phyloP scores from a whole-genome alignment of 2,888 invertebrate genomes.

The Platerodrilus igneus region DNA sequence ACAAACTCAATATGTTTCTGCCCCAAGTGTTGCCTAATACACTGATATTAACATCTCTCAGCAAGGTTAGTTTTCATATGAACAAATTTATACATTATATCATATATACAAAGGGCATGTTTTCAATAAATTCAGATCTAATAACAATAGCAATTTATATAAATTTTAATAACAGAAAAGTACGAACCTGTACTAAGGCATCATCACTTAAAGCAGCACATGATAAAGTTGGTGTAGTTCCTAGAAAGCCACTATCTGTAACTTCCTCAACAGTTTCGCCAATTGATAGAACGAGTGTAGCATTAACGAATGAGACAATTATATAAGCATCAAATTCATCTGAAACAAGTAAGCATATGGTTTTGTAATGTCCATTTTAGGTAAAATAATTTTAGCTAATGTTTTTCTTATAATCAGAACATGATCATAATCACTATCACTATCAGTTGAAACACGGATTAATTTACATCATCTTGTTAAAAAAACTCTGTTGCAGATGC shows the following conservation, averaged over 20 bases:
- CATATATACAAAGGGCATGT: too few relatives aligned
- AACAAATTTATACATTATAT: too few relatives aligned
- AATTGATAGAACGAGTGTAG: constrained; percentile 96
- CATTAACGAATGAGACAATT: constrained; percentile 98
- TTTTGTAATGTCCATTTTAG: too few relatives aligned
- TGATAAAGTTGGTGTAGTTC: constrained; percentile 97
- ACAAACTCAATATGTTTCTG: too few relatives aligned
- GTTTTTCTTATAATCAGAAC: constrained; percentile 11
- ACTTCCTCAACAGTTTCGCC: constrained; percentile 99
- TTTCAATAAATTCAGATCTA: too few relatives aligned
- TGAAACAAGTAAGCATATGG: constrained; percentile 72
- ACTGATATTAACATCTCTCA: background rate
- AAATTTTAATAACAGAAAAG: constrained; percentile 3
- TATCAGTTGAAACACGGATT: constrained; percentile 48
- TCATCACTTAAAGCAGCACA: constrained; percentile 97
- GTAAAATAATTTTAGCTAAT: constrained; percentile 2
- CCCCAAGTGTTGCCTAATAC: too few relatives aligned
- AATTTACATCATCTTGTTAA: constrained; percentile 42
- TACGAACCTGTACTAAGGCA: constrained; percentile 84
- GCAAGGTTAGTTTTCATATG: background rate
- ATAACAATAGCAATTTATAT: too few relatives aligned
- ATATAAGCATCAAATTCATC: constrained; percentile 99
- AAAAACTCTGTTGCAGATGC: background rate
- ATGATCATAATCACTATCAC: constrained; percentile 40
- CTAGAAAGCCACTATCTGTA: constrained; percentile 97